These are phyloP conservation scores for Probaryconus sp. DNA, from an alignment of 1,140 invertebrate genomes.

Conservation along the genomic window DNA sequence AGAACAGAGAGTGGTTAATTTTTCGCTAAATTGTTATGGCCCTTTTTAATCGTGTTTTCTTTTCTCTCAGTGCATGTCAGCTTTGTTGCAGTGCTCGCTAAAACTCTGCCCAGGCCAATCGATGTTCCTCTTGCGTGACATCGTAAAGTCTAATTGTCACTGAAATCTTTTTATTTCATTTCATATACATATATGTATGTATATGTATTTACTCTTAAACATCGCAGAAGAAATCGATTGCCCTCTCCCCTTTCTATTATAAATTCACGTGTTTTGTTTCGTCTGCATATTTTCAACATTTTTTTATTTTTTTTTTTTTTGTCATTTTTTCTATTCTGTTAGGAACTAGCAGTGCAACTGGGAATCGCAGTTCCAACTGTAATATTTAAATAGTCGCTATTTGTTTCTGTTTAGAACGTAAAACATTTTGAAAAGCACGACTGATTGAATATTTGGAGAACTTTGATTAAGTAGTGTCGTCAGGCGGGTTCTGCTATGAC, in stretches of 20 bases:
- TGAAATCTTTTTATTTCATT: constrained; percentile 6
- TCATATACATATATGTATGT: no score
- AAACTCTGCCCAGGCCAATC: constrained; percentile 27
- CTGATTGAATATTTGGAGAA: no score
- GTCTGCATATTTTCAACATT: not conserved
- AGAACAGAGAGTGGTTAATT: not conserved
- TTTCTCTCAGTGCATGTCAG: not conserved
- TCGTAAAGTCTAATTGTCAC: constrained; percentile 5
- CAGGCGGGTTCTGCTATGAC: no score
- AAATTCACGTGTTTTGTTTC: not conserved
- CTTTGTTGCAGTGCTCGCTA: constrained; percentile 8
- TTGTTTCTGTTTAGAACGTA: no score
- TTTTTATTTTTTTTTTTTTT: constrained; percentile 15
- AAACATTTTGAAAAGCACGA: constrained; percentile 2
- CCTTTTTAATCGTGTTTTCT: no score
- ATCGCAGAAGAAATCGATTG: constrained; percentile 22
- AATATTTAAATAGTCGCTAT: no score
- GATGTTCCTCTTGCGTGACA: constrained; percentile 18
- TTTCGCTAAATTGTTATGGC: not conserved
- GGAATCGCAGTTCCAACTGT: constrained; percentile 38
- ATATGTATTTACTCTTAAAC: no score
- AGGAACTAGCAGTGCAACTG: constrained; percentile 54
- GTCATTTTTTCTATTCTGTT: not conserved
- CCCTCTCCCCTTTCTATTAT: not conserved
- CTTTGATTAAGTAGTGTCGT: no score